Evolutionary conservation across 2,113 vertebrate species (phyloP).

Genomic region (Turnix velox): DNA sequence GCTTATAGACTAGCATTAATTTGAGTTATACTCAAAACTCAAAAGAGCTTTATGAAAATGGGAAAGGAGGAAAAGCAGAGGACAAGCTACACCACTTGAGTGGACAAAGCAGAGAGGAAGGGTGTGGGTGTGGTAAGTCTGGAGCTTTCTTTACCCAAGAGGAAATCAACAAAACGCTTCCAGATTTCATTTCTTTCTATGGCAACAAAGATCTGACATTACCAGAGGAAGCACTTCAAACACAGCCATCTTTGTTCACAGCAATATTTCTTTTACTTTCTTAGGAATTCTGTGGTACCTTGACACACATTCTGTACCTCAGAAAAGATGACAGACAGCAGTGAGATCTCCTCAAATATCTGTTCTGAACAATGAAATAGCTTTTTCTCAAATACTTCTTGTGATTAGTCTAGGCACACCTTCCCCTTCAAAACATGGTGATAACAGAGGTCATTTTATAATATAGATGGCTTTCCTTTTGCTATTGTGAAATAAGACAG

Average conservation of each 20-base stretch:
- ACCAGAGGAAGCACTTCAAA: not conserved
- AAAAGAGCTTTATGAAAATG: not conserved
- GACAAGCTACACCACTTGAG: not conserved
- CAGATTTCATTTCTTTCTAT: not conserved
- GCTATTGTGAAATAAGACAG: slow-evolving; percentile 43
- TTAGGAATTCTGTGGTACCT: not conserved
- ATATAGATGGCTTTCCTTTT: slow-evolving; percentile 34
- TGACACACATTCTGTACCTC: not conserved
- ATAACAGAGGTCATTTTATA: slow-evolving; percentile 32
- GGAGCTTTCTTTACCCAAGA: not conserved
- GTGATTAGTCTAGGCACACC: slow-evolving; percentile 9
- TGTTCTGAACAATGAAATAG: not conserved
- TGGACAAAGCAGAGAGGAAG: not conserved
- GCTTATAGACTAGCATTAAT: not conserved
- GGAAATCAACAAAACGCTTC: not conserved
- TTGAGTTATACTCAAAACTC: not conserved
- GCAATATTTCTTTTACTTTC: not conserved
- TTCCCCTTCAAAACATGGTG: slow-evolving; percentile 48
- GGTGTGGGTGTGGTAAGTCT: not conserved
- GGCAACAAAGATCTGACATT: not conserved
- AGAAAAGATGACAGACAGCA: slow-evolving; percentile 27
- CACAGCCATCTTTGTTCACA: not conserved
- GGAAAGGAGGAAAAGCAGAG: not conserved
- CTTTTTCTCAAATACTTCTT: not conserved
- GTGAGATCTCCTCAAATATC: not conserved